A percentile compares a stretch with the other conserved stretches of the same genome.
These are phyloP conservation scores for Leptothorax acervorum DNA, from an alignment of 2,888 invertebrate species.

Conservation along the genomic window DNA sequence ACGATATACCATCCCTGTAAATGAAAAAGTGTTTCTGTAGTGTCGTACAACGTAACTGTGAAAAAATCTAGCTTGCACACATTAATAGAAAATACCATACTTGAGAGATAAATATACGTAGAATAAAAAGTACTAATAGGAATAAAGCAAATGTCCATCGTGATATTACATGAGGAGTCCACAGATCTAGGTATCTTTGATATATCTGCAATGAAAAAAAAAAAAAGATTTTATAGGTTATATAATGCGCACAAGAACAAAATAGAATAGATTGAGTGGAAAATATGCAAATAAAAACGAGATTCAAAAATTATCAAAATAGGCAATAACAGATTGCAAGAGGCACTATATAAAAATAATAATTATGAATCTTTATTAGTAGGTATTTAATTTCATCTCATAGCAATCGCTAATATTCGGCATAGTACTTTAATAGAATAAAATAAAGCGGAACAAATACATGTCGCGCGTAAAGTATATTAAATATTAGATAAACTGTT, in stretches of 20 bases:
- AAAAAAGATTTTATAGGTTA: conserved; percentile 7
- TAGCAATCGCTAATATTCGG: background rate
- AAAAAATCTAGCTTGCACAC: background rate
- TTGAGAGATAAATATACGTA: conserved; percentile 94
- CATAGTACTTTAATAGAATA: background rate
- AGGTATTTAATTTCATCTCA: background rate
- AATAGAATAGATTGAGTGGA: background rate
- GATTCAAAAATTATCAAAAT: background rate
- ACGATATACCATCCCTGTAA: conserved; percentile 99
- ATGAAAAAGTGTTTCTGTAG: conserved; percentile 29
- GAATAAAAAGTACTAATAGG: conserved; percentile 91
- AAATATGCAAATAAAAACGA: background rate
- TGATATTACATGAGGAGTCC: conserved; percentile 93
- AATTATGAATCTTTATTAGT: background rate
- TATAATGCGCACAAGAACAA: background rate
- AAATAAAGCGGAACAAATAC: background rate
- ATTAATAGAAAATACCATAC: conserved; percentile 85
- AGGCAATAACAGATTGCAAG: background rate
- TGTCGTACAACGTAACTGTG: background rate
- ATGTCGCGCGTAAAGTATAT: background rate
- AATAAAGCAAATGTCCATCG: conserved; percentile 93
- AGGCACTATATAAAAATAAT: background rate
- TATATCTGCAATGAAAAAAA: conserved; percentile 87
- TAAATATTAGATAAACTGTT: conserved; percentile 35
- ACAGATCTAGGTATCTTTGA: conserved; percentile 94